A percentile compares a stretch with the other conserved stretches of the same genome.
These are phyloP conservation scores for Erithacus rubecula DNA, from an alignment of 2,797 vertebrate genomes.

Conservation along the genomic window DNA sequence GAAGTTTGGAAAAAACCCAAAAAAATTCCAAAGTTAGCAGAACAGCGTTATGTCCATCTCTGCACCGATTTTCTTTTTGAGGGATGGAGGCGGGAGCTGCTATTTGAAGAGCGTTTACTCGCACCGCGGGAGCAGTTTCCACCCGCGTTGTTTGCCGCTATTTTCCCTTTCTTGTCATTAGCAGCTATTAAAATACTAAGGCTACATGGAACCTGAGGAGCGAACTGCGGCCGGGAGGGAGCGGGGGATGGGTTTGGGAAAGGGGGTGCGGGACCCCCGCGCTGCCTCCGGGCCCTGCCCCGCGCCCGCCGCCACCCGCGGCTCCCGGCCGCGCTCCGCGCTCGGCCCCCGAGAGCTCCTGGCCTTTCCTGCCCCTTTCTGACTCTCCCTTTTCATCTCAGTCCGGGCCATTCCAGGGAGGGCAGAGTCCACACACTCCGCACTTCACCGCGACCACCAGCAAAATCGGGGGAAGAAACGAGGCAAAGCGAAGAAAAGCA, in stretches of 20 bases:
- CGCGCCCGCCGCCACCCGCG: rapidly evolving
- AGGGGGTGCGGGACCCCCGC: background rate
- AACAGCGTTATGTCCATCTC: background rate
- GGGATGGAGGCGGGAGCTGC: background rate
- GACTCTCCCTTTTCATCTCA: background rate
- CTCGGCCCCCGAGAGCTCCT: background rate
- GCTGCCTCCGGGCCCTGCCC: background rate
- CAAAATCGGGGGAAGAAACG: background rate
- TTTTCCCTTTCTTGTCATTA: background rate
- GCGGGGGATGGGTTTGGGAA: background rate
- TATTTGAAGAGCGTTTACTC: background rate
- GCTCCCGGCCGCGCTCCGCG: background rate
- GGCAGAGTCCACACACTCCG: background rate
- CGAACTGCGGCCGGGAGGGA: rapidly evolving
- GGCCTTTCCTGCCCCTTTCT: background rate
- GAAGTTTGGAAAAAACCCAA: background rate
- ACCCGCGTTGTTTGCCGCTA: background rate
- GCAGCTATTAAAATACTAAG: background rate
- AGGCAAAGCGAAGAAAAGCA: background rate
- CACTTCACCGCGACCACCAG: background rate
- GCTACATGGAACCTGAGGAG: background rate
- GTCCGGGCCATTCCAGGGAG: no score
- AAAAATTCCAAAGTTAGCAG: background rate
- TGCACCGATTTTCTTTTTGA: background rate
- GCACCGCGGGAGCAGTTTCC: constrained; percentile 1